Evolutionary conservation across 2,888 invertebrate genomes (phyloP), one percentile per base, ranked within the genome.

Genomic region (Heliconius erato): DNA sequence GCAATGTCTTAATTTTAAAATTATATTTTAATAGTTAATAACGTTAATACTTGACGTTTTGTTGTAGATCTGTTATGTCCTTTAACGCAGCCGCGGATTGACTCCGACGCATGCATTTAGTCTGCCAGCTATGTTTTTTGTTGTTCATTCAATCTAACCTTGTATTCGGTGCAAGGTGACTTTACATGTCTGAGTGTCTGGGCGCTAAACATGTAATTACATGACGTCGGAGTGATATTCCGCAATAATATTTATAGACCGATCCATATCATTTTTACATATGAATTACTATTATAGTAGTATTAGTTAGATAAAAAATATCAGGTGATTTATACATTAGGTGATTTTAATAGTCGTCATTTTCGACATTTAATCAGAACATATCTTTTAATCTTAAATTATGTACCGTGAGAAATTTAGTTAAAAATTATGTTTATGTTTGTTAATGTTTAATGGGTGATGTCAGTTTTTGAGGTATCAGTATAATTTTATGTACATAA

Each of bases 111-210:
- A 91, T 90, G 91, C 92, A 90, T 91, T 92, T 89, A 90, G 89
- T 89, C 91, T 87, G 88, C 89, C 89, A 88, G 91, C 89, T 91
- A 88, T 84, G 88, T 93, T 94, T 95, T 95, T 94, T 95, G 91
- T 94, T 94, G 91, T 93, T 94, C 93, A 93, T 94, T 95, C 92
- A 93, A 93, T 89, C 88, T 94, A 94, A 95, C 95, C 95, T 95
- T 95, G 95, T 90, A 89, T 90, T 91, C 91, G 91, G 85, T 88
- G 91, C 94, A 96, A 96, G 95, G 95, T 96, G 95, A 95, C 95
- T 95, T 95, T 94, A 93, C 91, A 92, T 92, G 94, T 93, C 94
- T 93, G 94, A 90, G 91, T 92, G 94, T 94, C 94, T 94, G 95
- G 91, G 90, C 94, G 93, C 92, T 93, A 93, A 94, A 93, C 93